Evolutionary conservation across 92 coral and sea anemone genomes (phyloP), one percentile per base, ranked within the genome.

Genomic region (Siderastrea siderea): DNA sequence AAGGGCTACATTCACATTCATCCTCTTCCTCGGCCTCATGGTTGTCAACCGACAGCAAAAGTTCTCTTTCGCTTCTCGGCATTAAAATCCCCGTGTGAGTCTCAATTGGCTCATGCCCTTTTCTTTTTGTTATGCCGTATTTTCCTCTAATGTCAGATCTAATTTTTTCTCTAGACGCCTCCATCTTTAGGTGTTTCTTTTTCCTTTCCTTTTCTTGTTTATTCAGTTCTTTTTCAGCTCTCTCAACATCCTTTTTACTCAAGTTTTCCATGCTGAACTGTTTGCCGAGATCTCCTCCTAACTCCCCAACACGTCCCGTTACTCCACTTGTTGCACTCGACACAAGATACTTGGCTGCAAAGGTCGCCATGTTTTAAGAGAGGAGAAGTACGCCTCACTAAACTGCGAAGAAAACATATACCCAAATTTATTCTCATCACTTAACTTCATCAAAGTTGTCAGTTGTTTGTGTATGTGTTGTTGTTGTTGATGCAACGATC

Each of bases 281-380:
- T 79, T 83, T 85, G 38, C 88, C 81, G 45, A 92, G 14, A 48
- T 93, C 96, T 48, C 84, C 90, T 11, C 92, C 77, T 11, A 94
- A 52, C 16, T 77, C 98, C 2, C 96, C 94, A n/a, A 95, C 91
- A 17, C 93, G 86, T 19, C 81, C 74, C 1, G 88, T 75, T 1
- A 90, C 87, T 19, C 93, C 93, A 7, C 94, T 80, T 52, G 96
- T 75, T 0, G 95, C 98, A 48, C 86, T 83, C 13, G 91, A 80
- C 7, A 93, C 93, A 13, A 95, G 96, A 65, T 95, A 91, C 71
- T 95, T 95, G 61, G 98, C 98, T 44, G 96, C 98, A 74, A 95
- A 95, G 14, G 82, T 65, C 19, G 98, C 98, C 98, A 95, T 95
- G 4, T 26, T 47, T 59, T 6, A 3, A 1, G 4, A 49, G n/a